Base-by-base conservation (phyloP, 2,888 invertebrate species). In the Leptinotarsa rubiginosa region DNA sequence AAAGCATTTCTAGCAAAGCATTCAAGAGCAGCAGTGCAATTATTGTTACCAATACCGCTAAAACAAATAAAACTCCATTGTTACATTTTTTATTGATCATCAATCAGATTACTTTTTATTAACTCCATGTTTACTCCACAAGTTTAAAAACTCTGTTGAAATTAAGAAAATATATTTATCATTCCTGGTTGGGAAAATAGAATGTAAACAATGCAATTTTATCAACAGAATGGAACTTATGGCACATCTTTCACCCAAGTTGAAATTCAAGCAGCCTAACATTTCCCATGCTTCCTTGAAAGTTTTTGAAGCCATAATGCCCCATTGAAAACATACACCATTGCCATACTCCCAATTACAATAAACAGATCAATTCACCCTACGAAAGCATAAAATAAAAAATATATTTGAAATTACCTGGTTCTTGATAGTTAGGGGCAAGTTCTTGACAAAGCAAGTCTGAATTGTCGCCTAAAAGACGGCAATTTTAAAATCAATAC, bases 391-490 rank as follows among this genome's bases (percentile, higher is more conserved):
- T 12, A 41, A 25, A 41, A 62, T n/a, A 31, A 62, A 62, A 16
- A 62, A 31, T 41, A 16, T 31, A 18, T 10, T n/a, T 62, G 62
- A 18, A 73, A 69, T 81, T 81, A 81, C 81, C 81, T 81, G 79
- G 77, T 80, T 85, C 84, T 56, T 82, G 81, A 82, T 83, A 84
- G 81, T 86, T 85, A 83, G 89, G 87, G 78, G 89, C 88, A 83
- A 90, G 87, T 87, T 90, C 89, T 87, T 90, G 89, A 86, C 89
- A 89, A 73, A 90, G 88, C 80, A 90, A 88, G 85, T 91, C 90
- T 81, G 90, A 89, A 86, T 90, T 90, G 84, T 90, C 90, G 85
- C 90, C 91, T 91, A 87, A 79, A 83, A 83, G 77, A 80, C 79
- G 75, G 77, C 77, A 77, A 81, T 76, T 74, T 75, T 75, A 75